Percentiles rank a stretch among this genome's conserved stretches.
phyloP scores from a whole-genome alignment of 1,140 invertebrate species.

The Sycobia sp. region DNA sequence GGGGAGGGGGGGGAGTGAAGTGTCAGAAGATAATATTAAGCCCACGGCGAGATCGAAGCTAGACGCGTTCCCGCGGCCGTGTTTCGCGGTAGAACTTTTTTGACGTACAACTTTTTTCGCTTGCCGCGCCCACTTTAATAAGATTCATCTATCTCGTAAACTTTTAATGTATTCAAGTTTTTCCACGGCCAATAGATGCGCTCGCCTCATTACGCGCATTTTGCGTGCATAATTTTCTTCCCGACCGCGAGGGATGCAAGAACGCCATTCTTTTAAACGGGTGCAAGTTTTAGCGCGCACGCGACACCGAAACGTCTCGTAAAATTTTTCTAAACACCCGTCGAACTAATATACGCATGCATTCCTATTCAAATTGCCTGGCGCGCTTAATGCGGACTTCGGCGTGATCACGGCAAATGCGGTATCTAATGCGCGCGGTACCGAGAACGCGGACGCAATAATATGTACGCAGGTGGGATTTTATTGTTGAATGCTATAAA shows the following conservation, averaged over 20 bases:
- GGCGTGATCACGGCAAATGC: too few relatives aligned
- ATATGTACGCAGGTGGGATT: too few relatives aligned
- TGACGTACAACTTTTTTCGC: not conserved
- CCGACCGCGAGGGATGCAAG: too few relatives aligned
- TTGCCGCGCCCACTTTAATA: not conserved
- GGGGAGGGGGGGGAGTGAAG: conserved; percentile 25
- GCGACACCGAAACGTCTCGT: too few relatives aligned
- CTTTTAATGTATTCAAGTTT: conserved; percentile 19
- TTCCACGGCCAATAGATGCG: conserved; percentile 16
- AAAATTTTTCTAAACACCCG: too few relatives aligned
- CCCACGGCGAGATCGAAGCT: conserved; percentile 2
- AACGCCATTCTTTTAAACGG: conserved; percentile 1
- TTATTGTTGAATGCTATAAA: too few relatives aligned
- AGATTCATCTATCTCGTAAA: conserved; percentile 23
- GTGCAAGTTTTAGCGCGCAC: conserved; percentile 1
- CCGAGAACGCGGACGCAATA: too few relatives aligned
- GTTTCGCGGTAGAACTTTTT: conserved; percentile 13
- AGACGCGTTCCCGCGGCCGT: not conserved
- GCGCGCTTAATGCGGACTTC: too few relatives aligned
- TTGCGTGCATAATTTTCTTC: conserved; percentile 9
- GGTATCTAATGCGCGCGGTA: too few relatives aligned
- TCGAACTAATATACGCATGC: too few relatives aligned
- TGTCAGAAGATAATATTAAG: not conserved
- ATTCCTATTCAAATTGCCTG: too few relatives aligned
- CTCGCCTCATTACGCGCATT: not conserved